Evolutionary conservation across 2,797 vertebrate genomes (phyloP).

Genomic region (Aldrovandia affinis): DNA sequence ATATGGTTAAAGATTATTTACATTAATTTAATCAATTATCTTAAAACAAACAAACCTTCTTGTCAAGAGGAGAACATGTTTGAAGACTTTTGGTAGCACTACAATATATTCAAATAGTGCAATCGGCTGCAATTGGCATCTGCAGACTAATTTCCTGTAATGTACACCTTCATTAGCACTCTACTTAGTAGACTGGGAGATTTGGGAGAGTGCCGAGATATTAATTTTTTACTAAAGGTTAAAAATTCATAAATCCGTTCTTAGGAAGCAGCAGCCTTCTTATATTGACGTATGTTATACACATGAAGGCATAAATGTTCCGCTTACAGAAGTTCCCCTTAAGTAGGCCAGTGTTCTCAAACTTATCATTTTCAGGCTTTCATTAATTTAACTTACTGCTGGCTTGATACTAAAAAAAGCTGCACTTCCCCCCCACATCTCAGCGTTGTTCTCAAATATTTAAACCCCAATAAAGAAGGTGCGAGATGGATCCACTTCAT

Average conservation of each 20-base stretch:
- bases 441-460: not conserved
- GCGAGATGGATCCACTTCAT: not conserved
- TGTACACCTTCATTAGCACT: not conserved
- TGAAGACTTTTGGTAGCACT: not conserved
- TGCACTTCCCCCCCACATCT: not conserved
- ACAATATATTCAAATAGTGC: not conserved
- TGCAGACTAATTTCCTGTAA: slow-evolving; percentile 1
- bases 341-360: not conserved
- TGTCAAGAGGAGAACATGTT: not conserved
- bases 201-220: slow-evolving; percentile 4
- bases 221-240: not conserved
- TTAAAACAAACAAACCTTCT: not conserved
- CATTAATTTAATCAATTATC: not conserved
- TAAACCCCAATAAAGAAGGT: not conserved
- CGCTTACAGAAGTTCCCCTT: not conserved
- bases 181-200: slow-evolving; percentile 27
- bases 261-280: not conserved
- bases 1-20: not conserved
- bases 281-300: not conserved
- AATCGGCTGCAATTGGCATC: not conserved
- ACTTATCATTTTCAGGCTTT: not conserved
- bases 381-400: not conserved
- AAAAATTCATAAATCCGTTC: not conserved
- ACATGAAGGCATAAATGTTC: not conserved
- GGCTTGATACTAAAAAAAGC: not conserved